Evolutionary conservation across 2,888 invertebrate species (phyloP).

Genomic region (Dryococelus australis): DNA sequence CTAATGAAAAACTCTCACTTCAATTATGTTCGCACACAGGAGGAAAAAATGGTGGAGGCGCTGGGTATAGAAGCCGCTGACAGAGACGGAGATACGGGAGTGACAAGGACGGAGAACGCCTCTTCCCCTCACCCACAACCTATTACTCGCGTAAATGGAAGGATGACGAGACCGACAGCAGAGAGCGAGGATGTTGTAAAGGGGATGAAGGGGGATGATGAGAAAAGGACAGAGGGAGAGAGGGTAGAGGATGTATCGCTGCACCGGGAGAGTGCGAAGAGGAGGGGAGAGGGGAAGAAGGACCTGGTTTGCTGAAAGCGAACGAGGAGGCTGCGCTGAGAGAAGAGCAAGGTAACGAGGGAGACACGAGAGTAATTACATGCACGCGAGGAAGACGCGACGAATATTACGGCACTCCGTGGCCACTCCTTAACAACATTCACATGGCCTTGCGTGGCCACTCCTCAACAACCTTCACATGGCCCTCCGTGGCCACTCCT

Average conservation of each 20-base stretch:
- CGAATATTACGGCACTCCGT: not conserved
- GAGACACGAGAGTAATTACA: not conserved
- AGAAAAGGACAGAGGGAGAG: not conserved
- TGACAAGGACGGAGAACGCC: not conserved
- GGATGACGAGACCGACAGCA: not conserved
- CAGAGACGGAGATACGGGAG: not conserved
- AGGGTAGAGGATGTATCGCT: not conserved
- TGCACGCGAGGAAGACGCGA: not conserved
- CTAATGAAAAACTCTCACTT: constrained; percentile 5
- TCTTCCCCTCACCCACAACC: no score
- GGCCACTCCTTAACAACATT: no score
- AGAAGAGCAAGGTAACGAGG: not conserved
- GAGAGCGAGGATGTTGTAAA: no score
- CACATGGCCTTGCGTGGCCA: no score
- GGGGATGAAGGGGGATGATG: not conserved
- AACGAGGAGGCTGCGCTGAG: not conserved
- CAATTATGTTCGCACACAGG: not conserved
- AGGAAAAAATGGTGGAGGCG: not conserved
- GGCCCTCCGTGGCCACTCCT: no score
- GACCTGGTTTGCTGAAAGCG: not conserved
- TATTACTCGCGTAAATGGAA: not conserved
- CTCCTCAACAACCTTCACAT: no score
- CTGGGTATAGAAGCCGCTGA: not conserved
- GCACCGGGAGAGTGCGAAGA: not conserved
- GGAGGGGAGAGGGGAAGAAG: not conserved